These are phyloP conservation scores for Ivindomyrus marchei DNA, from an alignment of 2,113 vertebrate species.

Conservation along the genomic window DNA sequence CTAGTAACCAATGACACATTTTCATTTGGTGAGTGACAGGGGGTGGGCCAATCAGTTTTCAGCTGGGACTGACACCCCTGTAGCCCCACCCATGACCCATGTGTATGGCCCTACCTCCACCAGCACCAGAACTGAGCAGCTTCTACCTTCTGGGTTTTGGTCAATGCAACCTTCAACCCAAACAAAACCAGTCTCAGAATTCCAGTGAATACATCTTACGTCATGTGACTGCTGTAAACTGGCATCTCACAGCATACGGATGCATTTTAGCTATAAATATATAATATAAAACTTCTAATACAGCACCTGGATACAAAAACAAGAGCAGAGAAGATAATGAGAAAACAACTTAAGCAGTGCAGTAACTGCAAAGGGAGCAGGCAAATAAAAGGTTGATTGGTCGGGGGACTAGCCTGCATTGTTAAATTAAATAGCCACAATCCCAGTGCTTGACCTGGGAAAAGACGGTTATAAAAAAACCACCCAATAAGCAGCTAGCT, in stretches of 20 bases:
- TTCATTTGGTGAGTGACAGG: neutral
- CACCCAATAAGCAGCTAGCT: neutral
- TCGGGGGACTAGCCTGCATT: neutral
- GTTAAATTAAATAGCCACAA: neutral
- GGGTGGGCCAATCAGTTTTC: neutral
- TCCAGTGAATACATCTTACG: neutral
- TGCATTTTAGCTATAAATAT: slow-evolving; percentile 33
- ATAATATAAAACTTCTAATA: neutral
- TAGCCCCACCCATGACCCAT: neutral
- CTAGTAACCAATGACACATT: neutral
- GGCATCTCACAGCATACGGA: slow-evolving; percentile 13
- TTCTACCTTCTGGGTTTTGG: neutral
- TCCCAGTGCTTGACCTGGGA: neutral
- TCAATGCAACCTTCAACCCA: neutral
- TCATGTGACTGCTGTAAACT: neutral
- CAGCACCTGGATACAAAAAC: neutral
- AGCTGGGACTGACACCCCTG: neutral
- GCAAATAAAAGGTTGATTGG: neutral
- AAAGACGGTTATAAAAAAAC: neutral
- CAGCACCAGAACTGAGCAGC: neutral
- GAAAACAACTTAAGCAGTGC: neutral
- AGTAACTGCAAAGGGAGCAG: neutral
- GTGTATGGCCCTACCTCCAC: neutral
- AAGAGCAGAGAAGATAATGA: neutral
- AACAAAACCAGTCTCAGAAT: neutral